Conservation (phyloP, 2,797 vertebrate genomes). For the Tapirus indicus region DNA sequence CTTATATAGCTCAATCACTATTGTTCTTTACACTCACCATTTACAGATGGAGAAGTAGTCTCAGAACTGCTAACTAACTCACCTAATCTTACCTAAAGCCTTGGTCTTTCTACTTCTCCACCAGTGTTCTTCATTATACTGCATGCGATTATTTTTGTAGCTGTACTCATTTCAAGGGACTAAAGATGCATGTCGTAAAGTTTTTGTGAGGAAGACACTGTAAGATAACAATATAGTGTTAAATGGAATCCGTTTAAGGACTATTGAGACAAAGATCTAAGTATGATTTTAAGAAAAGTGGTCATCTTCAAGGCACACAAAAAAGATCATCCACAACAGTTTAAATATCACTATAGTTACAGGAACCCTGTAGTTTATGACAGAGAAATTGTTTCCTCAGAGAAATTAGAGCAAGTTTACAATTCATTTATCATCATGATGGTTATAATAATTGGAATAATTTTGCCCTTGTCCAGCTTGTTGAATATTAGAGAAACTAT, state of each 20-base stretch:
- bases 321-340: not conserved
- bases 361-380: not conserved
- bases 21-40: not conserved
- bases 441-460: not conserved
- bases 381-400: not conserved
- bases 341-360: not conserved
- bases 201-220: not conserved
- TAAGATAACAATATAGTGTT: not conserved
- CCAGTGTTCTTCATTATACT: not conserved
- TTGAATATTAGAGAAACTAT: not conserved
- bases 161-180: not conserved
- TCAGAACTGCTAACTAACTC: not conserved
- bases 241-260: not conserved
- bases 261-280: not conserved
- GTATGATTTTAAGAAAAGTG: not conserved
- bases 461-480: not conserved
- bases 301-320: not conserved
- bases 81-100: not conserved
- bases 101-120: not conserved
- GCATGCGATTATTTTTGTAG: not conserved
- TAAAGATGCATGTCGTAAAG: not conserved
- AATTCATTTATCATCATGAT: not conserved
- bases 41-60: not conserved
- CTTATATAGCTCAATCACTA: not conserved
- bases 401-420: not conserved